Conservation (phyloP, 1,140 invertebrate genomes). For the Neodiprion virginianus region DNA sequence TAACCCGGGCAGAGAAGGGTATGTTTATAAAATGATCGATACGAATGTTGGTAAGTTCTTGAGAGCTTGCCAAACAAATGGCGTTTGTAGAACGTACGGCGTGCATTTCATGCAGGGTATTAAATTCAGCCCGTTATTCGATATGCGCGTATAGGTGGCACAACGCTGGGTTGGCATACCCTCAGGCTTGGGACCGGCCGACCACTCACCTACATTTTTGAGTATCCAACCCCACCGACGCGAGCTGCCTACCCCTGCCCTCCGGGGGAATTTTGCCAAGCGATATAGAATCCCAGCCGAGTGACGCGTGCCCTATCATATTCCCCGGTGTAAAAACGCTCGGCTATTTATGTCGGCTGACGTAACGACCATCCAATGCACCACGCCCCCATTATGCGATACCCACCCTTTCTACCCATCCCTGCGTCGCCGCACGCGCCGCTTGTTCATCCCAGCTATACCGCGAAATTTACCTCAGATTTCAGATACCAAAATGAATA, state of each 20-base stretch:
- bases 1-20: no score
- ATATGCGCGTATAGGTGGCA: neutral
- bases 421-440: no score
- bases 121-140: neutral
- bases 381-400: neutral
- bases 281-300: neutral
- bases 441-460: no score
- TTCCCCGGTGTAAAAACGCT: conserved; percentile 2
- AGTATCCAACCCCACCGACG: neutral
- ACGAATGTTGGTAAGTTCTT: neutral
- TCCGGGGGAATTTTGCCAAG: neutral
- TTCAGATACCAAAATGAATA: no score
- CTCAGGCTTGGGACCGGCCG: neutral
- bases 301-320: conserved; percentile 6
- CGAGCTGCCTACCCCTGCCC: no score
- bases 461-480: no score
- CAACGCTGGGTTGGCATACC: neutral
- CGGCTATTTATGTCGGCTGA: conserved; percentile 1
- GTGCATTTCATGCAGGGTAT: neutral
- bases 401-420: no score
- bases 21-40: no score
- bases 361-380: conserved; percentile 3
- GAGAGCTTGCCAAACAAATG: neutral
- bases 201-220: conserved; percentile 7
- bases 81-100: neutral